A percentile compares a stretch with the other conserved stretches of the same genome.
phyloP scores from a whole-genome alignment of 2,113 vertebrate species.

The Murina feae region DNA sequence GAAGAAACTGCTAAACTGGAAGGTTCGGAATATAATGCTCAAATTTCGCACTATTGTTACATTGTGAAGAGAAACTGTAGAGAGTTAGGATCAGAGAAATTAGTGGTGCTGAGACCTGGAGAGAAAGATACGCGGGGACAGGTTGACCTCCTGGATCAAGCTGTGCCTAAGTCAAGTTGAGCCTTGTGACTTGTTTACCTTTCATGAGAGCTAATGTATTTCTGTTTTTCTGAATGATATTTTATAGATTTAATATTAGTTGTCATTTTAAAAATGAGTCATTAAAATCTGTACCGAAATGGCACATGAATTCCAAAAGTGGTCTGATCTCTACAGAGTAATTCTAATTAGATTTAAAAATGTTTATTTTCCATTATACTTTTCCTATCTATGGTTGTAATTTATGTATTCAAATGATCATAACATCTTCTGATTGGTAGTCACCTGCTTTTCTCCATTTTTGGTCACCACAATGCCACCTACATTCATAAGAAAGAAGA shows the following conservation, averaged over 20 bases:
- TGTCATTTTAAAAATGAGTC: not conserved
- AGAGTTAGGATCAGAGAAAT: not conserved
- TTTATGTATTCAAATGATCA: not conserved
- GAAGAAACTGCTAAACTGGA: not conserved
- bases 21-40: not conserved
- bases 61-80: not conserved
- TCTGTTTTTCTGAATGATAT: not conserved
- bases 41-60: not conserved
- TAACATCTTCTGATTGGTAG: not conserved
- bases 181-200: not conserved
- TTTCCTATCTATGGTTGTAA: not conserved
- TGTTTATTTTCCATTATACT: not conserved
- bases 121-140: not conserved
- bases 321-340: not conserved
- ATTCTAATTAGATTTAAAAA: not conserved
- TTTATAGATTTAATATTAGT: not conserved
- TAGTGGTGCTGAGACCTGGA: not conserved
- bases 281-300: not conserved
- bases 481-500: not conserved
- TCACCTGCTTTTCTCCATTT: not conserved
- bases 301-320: not conserved
- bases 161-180: not conserved
- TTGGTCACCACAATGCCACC: not conserved
- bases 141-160: not conserved
- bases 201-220: not conserved